phyloP scores from a whole-genome alignment of 2,113 vertebrate species.

The Hydrolagus affinis region DNA sequence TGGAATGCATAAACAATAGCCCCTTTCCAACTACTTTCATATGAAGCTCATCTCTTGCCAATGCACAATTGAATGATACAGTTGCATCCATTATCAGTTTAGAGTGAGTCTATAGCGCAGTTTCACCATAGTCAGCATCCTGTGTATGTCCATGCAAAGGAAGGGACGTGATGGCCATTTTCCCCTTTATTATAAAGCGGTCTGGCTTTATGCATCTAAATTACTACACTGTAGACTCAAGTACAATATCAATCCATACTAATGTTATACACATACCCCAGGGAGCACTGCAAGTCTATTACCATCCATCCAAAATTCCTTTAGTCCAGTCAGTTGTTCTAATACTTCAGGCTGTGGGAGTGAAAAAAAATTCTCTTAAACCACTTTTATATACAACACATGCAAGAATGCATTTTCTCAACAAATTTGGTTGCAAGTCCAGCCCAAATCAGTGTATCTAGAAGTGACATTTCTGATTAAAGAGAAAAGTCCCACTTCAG shows the following conservation, averaged over 20 bases:
- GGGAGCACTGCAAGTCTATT: constrained; percentile 92
- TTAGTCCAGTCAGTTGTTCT: constrained; percentile 86
- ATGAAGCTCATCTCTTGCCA: background rate
- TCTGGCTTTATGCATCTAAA: background rate
- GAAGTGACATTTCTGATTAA: background rate
- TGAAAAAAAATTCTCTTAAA: background rate
- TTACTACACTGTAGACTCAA: background rate
- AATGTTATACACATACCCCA: constrained; percentile 63
- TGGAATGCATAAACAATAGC: background rate
- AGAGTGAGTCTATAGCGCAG: too few relatives aligned
- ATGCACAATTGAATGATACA: background rate
- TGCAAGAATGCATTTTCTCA: background rate
- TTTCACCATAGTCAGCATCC: too few relatives aligned
- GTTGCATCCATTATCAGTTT: too few relatives aligned
- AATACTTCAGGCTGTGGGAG: constrained; percentile 86
- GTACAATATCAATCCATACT: background rate
- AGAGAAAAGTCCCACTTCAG: background rate
- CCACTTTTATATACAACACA: too few relatives aligned
- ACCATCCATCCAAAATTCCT: constrained; percentile 96
- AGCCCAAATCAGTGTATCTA: background rate
- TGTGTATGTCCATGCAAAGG: too few relatives aligned
- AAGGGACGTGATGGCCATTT: background rate
- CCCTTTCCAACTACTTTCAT: background rate
- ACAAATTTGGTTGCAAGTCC: background rate
- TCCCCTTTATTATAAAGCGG: background rate